These are phyloP conservation scores for Ptychodera flava DNA, from an alignment of 35 echinoderm and acorn worm species.

Conservation along the genomic window DNA sequence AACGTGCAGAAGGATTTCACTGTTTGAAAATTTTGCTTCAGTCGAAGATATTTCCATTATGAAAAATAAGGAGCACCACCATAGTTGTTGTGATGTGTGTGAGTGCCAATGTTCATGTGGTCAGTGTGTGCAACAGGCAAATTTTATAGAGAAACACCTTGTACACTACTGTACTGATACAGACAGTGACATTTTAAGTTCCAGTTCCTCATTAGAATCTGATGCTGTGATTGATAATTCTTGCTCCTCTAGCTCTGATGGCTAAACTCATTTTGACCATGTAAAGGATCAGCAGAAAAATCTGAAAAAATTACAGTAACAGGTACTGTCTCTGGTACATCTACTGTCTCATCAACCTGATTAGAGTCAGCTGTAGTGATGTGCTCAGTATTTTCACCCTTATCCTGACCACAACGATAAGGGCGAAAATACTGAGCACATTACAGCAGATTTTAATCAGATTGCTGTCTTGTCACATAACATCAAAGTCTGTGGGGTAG, in stretches of 20 bases:
- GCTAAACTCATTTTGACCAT: no score
- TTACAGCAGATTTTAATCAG: no score
- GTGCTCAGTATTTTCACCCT: no score
- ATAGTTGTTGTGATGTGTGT: neutral
- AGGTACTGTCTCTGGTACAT: no score
- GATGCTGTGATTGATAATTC: neutral
- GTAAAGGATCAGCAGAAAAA: no score
- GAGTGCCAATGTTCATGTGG: neutral
- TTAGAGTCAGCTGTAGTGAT: no score
- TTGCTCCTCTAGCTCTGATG: neutral
- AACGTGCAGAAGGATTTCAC: neutral
- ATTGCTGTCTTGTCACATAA: no score
- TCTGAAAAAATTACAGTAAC: no score
- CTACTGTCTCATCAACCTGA: no score
- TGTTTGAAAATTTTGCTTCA: neutral
- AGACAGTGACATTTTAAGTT: neutral
- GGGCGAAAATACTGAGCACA: no score
- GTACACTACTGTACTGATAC: neutral
- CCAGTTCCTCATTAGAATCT: neutral
- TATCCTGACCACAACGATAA: no score
- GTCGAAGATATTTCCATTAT: neutral
- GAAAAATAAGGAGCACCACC: neutral
- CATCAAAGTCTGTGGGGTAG: no score
- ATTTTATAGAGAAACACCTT: neutral
- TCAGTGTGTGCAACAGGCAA: neutral